A percentile compares a stretch with the other conserved stretches of the same genome.
Conservation (phyloP, 2,888 invertebrate genomes). For the Catocala fraxini region DNA sequence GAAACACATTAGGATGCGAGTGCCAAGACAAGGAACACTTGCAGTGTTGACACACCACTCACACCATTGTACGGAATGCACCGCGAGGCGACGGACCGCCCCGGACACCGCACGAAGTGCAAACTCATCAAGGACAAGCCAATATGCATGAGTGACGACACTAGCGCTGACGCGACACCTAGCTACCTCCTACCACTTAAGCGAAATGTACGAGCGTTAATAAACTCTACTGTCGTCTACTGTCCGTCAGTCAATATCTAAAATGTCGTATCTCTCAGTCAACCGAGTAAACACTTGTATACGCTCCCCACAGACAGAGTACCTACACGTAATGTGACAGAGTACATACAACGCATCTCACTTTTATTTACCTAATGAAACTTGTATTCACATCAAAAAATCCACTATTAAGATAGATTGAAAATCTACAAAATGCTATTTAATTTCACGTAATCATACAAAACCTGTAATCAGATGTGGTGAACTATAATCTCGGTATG, state of each 20-base stretch:
- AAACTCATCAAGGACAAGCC: conserved; percentile 43
- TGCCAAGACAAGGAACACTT: conserved; percentile 33
- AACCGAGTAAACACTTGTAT: not conserved
- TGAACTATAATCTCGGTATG: conserved; percentile 37
- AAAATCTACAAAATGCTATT: conserved; percentile 42
- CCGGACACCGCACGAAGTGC: conserved; percentile 32
- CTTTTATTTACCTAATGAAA: conserved; percentile 25
- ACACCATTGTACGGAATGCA: conserved; percentile 21
- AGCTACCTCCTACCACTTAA: conserved; percentile 13
- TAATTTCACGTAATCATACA: conserved; percentile 42
- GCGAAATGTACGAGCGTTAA: conserved; percentile 19
- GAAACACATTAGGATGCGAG: conserved; percentile 37
- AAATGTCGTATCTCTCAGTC: not conserved
- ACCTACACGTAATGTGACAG: not conserved
- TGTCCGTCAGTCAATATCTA: not conserved
- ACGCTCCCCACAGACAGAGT: no score
- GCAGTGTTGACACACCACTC: conserved; percentile 64
- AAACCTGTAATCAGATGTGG: conserved; percentile 23
- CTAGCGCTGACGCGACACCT: conserved; percentile 32
- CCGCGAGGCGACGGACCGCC: conserved; percentile 33
- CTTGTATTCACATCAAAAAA: conserved; percentile 33
- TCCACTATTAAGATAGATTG: conserved; percentile 32
- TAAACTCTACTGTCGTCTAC: not conserved
- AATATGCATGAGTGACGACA: conserved; percentile 42
- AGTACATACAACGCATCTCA: not conserved